Base-by-base conservation (phyloP, 2,888 invertebrate genomes). In the Patella caerulea region DNA sequence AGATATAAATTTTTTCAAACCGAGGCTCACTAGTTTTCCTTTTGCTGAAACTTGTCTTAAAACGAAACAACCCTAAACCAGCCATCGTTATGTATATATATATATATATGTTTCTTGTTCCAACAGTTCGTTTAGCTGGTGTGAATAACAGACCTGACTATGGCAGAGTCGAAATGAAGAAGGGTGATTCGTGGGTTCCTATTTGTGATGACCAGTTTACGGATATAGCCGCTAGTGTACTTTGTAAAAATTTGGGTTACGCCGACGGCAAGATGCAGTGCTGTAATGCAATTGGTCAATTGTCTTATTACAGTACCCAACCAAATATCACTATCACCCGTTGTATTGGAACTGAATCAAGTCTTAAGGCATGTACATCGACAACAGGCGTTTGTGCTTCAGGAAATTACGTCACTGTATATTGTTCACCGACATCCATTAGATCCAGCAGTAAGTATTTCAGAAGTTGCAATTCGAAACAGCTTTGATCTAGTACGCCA, bases 191-290 rank as follows among this genome's bases (percentile, higher is more conserved):
- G 2, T 88, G 88, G 87, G 77, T 77, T 9, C 82, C 85, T 17
- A 85, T 86, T 0, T 88, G 88, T 79, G 86, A 86, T 76, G 72
- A 83, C 14, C 77, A 81, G 7, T 88, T 88, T 71, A 79, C 79
- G 9, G 78, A 82, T 24, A 69, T 70, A 0, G 83, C 86, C 1
- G 87, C 87, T 15, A 76, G 79, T 11, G 84, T 87, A 15, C 86
- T 85, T 5, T 89, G 89, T 75, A 76, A 78, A 70, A 81, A 85
- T 71, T 78, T 86, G 7, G 87, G 88, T 12, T 86, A 83, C 77
- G 77, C 75, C 9, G 79, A 84, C 75, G 88, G 86, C 15, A 79
- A 76, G 53, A 80, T 75, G 17, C 84, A 81, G 80, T 84, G 84
- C 69, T 84, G 86, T 19, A 86, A 86, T 2, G 85, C 85, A 4